Conservation (phyloP, 2,113 vertebrate species). For the Serinus canaria region DNA sequence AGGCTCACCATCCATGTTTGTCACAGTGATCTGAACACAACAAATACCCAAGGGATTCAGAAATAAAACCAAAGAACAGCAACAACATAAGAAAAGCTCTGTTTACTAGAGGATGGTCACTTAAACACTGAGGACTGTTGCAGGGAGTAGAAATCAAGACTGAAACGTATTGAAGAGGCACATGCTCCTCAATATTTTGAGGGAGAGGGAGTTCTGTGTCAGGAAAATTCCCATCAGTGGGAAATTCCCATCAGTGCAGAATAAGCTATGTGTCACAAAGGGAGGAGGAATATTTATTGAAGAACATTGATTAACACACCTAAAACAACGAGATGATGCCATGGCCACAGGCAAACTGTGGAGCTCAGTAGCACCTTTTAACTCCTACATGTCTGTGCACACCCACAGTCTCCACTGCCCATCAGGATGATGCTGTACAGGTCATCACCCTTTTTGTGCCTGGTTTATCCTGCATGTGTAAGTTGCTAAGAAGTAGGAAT, state of each 20-base stretch:
- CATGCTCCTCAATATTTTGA: not conserved
- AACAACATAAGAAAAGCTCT: not conserved
- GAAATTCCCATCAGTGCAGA: not conserved
- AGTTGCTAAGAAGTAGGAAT: not conserved
- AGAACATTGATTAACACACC: not conserved
- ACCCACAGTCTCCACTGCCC: not conserved
- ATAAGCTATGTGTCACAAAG: not conserved
- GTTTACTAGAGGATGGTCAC: not conserved
- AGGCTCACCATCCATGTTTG: not conserved
- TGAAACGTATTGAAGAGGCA: not conserved
- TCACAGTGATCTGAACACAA: constrained; percentile 62
- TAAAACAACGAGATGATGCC: not conserved
- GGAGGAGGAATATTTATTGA: not conserved
- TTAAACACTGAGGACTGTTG: not conserved
- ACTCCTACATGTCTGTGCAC: not conserved
- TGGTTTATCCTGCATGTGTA: not conserved
- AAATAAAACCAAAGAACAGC: not conserved
- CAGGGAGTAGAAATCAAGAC: not conserved
- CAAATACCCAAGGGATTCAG: not conserved
- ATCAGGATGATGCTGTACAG: not conserved
- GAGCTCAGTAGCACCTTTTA: not conserved
- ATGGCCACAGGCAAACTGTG: not conserved
- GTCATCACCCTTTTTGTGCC: not conserved
- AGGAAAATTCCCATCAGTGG: not conserved
- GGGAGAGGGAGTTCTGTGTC: not conserved